Evolutionary conservation across 2,113 vertebrate genomes (phyloP).

Genomic region (Cephalopterus ornatus): DNA sequence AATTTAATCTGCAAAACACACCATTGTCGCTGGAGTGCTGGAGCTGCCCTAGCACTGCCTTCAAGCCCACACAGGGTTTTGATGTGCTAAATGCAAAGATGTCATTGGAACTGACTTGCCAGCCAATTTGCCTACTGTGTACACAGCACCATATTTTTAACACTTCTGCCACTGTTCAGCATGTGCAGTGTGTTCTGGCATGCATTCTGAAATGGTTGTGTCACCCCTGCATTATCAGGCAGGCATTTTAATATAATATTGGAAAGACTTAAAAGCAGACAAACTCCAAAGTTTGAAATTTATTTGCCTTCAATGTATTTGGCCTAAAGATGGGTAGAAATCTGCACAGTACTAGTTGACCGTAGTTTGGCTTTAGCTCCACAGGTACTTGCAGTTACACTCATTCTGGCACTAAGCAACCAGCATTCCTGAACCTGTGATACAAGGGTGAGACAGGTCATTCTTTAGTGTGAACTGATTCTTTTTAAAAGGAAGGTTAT

Average conservation of each 20-base stretch:
- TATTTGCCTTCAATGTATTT: not conserved
- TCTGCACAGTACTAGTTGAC: not conserved
- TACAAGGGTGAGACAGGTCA: not conserved
- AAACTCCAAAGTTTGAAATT: not conserved
- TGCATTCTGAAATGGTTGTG: not conserved
- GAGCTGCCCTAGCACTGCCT: rapidly evolving
- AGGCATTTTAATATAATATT: not conserved
- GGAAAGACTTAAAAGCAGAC: not conserved
- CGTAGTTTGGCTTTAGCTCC: rapidly evolving
- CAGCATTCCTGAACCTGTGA: not conserved
- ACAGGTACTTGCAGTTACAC: not conserved
- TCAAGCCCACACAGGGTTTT: not conserved
- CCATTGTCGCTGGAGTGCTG: not conserved
- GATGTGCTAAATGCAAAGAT: not conserved
- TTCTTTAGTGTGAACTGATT: not conserved
- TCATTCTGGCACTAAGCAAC: not conserved
- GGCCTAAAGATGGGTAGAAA: not conserved
- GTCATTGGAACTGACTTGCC: not conserved
- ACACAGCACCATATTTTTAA: not conserved
- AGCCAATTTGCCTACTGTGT: not conserved
- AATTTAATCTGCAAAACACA: not conserved
- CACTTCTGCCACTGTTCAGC: not conserved
- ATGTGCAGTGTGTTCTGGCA: not conserved
- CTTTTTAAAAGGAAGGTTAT: not conserved
- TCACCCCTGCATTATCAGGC: not conserved